A percentile compares a stretch with the other conserved stretches of the same genome.
phyloP scores from a whole-genome alignment of 2,113 vertebrate genomes.

The Glareola pratincola region DNA sequence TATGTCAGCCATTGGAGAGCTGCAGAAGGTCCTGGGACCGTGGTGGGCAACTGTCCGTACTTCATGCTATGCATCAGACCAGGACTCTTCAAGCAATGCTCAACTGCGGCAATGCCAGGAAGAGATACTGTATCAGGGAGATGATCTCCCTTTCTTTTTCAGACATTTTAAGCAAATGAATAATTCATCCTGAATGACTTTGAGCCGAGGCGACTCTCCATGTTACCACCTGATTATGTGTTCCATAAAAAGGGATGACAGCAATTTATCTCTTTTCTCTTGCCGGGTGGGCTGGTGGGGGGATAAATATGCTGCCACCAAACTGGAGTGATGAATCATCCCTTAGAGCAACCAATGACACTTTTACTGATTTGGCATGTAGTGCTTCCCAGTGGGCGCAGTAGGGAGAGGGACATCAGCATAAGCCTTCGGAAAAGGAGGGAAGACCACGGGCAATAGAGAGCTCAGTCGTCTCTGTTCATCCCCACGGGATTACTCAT shows the following conservation, averaged over 20 bases:
- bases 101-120: background rate
- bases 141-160: background rate
- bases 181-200: constrained; percentile 72
- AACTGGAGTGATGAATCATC: constrained; percentile 59
- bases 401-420: background rate
- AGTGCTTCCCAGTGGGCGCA: constrained; percentile 20
- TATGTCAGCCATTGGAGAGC: background rate
- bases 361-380: constrained; percentile 57
- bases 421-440: background rate
- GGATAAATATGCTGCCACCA: constrained; percentile 50
- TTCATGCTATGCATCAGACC: background rate
- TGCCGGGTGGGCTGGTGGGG: constrained; percentile 21
- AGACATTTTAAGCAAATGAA: constrained; percentile 60
- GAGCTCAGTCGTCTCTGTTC: background rate
- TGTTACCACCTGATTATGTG: constrained; percentile 69
- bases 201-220: constrained; percentile 39
- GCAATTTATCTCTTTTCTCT: constrained; percentile 68
- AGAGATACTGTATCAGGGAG: background rate
- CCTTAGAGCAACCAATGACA: constrained; percentile 25
- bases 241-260: constrained; percentile 72
- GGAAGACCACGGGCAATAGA: background rate
- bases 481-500: background rate
- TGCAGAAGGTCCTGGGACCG: background rate
- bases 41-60: background rate
- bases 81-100: background rate